Base-by-base conservation (phyloP, 2,888 invertebrate species). In the Marronus borbonicus region DNA sequence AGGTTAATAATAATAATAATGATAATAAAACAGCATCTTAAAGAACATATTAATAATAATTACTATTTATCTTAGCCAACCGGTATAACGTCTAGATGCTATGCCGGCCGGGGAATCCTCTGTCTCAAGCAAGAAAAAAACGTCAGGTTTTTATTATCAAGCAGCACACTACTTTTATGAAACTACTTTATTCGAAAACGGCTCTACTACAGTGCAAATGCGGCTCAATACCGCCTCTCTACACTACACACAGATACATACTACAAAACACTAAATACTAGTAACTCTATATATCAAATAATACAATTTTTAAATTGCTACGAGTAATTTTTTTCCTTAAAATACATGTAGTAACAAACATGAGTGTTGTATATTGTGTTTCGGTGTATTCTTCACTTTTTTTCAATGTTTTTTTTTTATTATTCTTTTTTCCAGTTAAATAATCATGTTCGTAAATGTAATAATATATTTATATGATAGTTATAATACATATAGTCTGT, bases 101-200 rank as follows among this genome's bases (percentile, higher is more conserved):
- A 74, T 76, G 78, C 69, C 79, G 74, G 79, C 76, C 72, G 77
- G 80, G 80, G 79, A 77, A 49, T 49, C 20, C 49, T 68, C 49
- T 50, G 49, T 68, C 10, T 50, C 68, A 85, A 85, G 85, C 86
- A 85, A 84, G 83, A 85, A 83, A 82, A 83, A 82, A 79, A 77
- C 39, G 77, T 80, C 75, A 76, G 80, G 78, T 80, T 79, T 79
- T 79, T 86, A 88, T 87, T 86, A 88, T 86, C 89, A 89, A 89
- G 89, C 89, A 89, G 88, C 88, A 87, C 87, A 87, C 89, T 90
- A 89, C 90, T 89, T 80, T 88, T 89, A 89, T 89, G 88, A 89
- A 89, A 89, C 90, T 90, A 90, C 90, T 90, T 90, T 90, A 90
- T 90, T 89, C 87, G 87, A 87, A 89, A 89, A 89, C 88, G 88